phyloP scores from a whole-genome alignment of 1,140 invertebrate genomes.

The Andrena cerasifolii region DNA sequence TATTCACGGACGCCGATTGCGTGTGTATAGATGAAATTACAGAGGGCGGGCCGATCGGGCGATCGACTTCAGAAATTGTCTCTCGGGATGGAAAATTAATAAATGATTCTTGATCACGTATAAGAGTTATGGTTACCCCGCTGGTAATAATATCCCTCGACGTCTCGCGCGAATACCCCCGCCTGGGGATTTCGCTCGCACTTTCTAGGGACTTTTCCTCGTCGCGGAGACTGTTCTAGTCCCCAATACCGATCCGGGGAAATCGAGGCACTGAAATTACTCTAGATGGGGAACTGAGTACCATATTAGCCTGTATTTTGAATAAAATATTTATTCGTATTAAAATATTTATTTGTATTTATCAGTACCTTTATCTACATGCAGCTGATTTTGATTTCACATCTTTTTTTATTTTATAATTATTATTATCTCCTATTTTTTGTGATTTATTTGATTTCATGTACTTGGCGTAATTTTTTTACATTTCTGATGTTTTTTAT shows the following conservation, averaged over 20 bases:
- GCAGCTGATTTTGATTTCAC: too few relatives aligned
- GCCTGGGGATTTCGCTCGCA: too few relatives aligned
- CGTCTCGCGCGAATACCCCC: background rate
- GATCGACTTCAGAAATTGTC: slow-evolving; percentile 43
- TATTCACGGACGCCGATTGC: slow-evolving; percentile 23
- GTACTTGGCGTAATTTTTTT: too few relatives aligned
- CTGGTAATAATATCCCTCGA: slow-evolving; percentile 6
- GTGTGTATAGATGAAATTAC: slow-evolving; percentile 45
- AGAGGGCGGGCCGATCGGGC: slow-evolving; percentile 8
- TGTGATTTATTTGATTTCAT: too few relatives aligned
- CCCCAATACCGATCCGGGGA: background rate
- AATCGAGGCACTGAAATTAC: background rate
- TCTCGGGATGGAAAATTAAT: slow-evolving; percentile 41
- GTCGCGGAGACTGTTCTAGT: background rate
- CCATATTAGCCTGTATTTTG: too few relatives aligned
- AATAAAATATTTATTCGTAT: too few relatives aligned
- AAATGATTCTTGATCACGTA: slow-evolving; percentile 39
- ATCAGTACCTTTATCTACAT: too few relatives aligned
- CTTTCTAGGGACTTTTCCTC: background rate
- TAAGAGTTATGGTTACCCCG: slow-evolving; percentile 24
- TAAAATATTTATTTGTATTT: too few relatives aligned
- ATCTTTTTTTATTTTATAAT: too few relatives aligned
- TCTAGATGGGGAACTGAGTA: too few relatives aligned
- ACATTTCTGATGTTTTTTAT: too few relatives aligned
- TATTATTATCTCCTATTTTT: too few relatives aligned